phyloP scores from a whole-genome alignment of 2,113 vertebrate genomes.

The Anhinga anhinga region DNA sequence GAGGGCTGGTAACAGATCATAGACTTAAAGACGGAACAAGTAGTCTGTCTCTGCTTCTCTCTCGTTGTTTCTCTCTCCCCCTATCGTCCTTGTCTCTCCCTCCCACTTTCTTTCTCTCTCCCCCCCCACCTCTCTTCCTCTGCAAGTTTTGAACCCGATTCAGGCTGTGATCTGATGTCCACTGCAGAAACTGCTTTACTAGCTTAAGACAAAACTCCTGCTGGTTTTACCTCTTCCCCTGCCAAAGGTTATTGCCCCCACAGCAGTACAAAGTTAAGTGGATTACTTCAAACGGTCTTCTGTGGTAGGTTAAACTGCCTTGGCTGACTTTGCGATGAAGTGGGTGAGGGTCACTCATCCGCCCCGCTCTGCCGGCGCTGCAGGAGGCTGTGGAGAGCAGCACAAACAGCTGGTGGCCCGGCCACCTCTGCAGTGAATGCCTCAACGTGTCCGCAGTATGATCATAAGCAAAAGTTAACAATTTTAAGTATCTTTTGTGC shows the following conservation, averaged over 20 bases:
- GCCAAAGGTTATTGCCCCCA: conserved; percentile 9
- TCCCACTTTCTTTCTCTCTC: not conserved
- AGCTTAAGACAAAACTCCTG: conserved; percentile 8
- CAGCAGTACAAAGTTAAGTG: conserved; percentile 5
- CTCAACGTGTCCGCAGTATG: not conserved
- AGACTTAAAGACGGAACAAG: not conserved
- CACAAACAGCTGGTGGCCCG: not conserved
- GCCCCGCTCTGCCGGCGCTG: not conserved
- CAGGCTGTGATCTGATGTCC: not conserved
- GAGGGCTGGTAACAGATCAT: not conserved
- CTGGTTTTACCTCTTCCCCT: conserved; percentile 17
- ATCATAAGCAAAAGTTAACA: not conserved
- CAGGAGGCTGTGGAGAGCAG: not conserved
- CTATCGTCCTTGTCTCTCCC: too few species aligned
- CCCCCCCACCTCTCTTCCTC: too few species aligned
- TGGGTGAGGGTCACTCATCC: not conserved
- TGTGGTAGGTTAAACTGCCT: not conserved
- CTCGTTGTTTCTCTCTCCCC: not conserved
- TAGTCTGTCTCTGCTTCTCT: not conserved
- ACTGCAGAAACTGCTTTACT: conserved; percentile 2
- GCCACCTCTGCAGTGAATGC: not conserved
- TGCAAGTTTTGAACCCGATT: not conserved
- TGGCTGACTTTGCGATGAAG: not conserved
- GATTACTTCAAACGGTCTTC: not conserved
- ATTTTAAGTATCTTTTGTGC: not conserved